A percentile compares a stretch with the other conserved stretches of the same genome.
Evolutionary conservation across 2,888 invertebrate species (phyloP).

Genomic region (Lithosia quadra): DNA sequence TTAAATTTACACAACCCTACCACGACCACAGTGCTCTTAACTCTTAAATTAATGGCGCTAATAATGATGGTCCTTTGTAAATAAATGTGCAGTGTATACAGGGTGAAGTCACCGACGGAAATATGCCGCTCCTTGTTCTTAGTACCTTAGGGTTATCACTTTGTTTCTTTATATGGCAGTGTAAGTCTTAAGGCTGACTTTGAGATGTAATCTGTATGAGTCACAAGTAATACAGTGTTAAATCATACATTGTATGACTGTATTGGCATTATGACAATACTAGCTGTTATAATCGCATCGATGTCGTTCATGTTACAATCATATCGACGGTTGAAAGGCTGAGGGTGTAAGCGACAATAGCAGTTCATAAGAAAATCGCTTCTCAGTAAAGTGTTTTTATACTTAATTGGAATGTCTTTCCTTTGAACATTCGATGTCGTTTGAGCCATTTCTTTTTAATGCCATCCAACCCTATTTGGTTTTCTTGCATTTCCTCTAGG

Average conservation of each 20-base stretch:
- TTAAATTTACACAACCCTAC: conserved; percentile 11
- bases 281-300: too few relatives aligned
- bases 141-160: conserved; percentile 46
- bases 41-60: conserved; percentile 49
- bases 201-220: conserved; percentile 23
- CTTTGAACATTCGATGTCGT: too few relatives aligned
- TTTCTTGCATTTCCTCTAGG: not conserved
- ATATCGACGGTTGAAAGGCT: too few relatives aligned
- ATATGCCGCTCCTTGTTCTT: conserved; percentile 40
- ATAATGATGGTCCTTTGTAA: conserved; percentile 65
- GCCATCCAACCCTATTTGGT: too few relatives aligned
- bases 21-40: conserved; percentile 24
- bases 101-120: conserved; percentile 77
- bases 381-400: too few relatives aligned
- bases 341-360: too few relatives aligned
- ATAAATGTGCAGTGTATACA: conserved; percentile 60
- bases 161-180: conserved; percentile 28
- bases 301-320: too few relatives aligned
- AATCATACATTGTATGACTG: not conserved
- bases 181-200: conserved; percentile 21
- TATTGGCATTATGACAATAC: not conserved
- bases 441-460: too few relatives aligned
- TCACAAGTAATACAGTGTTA: conserved; percentile 5
- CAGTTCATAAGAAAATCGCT: too few relatives aligned
- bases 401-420: too few relatives aligned